Evolutionary conservation across 2,113 vertebrate species (phyloP), one percentile per base, ranked within the genome.

Genomic region (Epinephelus moara): DNA sequence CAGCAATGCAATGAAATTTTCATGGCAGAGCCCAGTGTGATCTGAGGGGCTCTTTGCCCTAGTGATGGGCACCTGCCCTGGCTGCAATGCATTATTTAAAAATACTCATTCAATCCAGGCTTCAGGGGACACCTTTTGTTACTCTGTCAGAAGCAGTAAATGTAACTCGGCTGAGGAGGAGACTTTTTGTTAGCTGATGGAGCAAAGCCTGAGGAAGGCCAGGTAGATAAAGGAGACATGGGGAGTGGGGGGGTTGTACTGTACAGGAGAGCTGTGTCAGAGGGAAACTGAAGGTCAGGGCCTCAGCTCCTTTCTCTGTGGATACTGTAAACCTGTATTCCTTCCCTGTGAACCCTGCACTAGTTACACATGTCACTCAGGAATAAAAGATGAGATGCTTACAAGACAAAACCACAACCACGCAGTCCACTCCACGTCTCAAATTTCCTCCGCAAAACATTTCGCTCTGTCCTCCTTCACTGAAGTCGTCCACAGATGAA

Each of bases 121-220:
- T 94, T 90, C 84, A 81, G 92, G 90, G 92, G 90, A 91, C 88
- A 90, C 85, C 91, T 93, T 94, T 93, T 92, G 92, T 93, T 92
- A 88, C 88, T 86, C 89, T 89, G 93, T 93, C 92, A 94, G 83
- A 92, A 78, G 76, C 89, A 75, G 86, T 87, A 82, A 93, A 83
- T 81, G 85, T 81, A 87, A 90, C 84, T 88, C 37, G 5, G 77
- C 79, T 70, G 75, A 89, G 86, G 75, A 82, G 85, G 60, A 79
- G 80, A 75, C 78, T 83, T 78, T 81, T 55, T 50, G 76, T 11
- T 21, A 77, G 81, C 70, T 53, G 55, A 64, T 66, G 77, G 82
- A 82, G 75, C 56, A 75, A 61, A 67, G 81, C 66, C 81, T 3
- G 40, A 60, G 64, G 76, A 87, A 62, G 76, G 61, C 70, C 77